Base-by-base conservation (phyloP, 2,888 invertebrate genomes). In the Oscheius sp. region DNA sequence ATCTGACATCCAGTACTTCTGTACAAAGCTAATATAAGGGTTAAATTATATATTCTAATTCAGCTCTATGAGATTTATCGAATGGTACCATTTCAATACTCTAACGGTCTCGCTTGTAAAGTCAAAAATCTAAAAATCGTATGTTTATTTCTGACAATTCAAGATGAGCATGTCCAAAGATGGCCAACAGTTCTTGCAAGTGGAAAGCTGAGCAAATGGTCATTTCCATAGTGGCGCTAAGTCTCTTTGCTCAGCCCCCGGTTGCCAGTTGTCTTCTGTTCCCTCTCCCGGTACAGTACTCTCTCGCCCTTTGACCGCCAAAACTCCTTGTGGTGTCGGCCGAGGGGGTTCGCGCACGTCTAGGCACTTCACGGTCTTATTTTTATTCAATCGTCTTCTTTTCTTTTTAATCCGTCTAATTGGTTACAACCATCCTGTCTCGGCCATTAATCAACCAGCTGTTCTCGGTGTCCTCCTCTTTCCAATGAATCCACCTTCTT, bases 231-330 rank as follows among this genome's bases (percentile, higher is more conserved):
- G 55, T 49, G 16, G 16, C 29, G 61, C 18, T 43, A 61, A 61
- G 61, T 61, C 61, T 61, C 61, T 61, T 61, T 61, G 61, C 61
- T 61, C 61, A 61, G 61, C 61, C n/a, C n/a, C n/a, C 61, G 61
- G 18, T 23, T 25, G 61, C 35, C 61, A 61, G 61, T 18, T 21
- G 7, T n/a, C 21, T 21, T 43, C 43, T 61, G 61, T 5, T 43
- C 43, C 25, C 61, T 61, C 61, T 21, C 13, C 45, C 61, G 61
- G 43, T 43, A 61, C 23, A 43, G 45, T 43, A 41, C 35, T 61
- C 61, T 61, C 61, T 61, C 41, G n/a, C 41, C 43, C 35, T 16
- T 41, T 66, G 66, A 66, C 66, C 66, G 49, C 66, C 52, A 66
- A n/a, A 52, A 49, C 66, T 66, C 66, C 63, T 63, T 63, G 58